Conservation (phyloP, 1,140 invertebrate species). For the Agrypnia vestita region DNA sequence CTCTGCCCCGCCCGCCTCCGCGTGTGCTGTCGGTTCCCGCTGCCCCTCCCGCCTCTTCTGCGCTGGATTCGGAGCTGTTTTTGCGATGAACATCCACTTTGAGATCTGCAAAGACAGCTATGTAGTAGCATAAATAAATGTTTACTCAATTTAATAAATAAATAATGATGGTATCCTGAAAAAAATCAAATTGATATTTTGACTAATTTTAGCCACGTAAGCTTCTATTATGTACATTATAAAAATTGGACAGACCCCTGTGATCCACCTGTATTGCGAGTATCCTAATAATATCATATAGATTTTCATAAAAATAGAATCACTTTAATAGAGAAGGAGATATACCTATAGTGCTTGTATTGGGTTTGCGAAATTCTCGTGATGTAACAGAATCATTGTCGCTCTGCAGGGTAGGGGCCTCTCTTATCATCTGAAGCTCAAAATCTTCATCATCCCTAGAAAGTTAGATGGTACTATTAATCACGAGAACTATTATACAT, state of each 20-base stretch:
- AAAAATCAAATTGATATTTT: no score
- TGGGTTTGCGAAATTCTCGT: conserved; percentile 75
- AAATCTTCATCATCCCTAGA: conserved; percentile 84
- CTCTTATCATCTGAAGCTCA: conserved; percentile 84
- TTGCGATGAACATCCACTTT: conserved; percentile 94
- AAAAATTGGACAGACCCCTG: no score
- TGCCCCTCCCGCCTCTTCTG: conserved; percentile 58
- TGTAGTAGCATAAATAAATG: no score
- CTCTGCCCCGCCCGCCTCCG: conserved; percentile 55
- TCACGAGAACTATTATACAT: not conserved
- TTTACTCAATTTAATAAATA: no score
- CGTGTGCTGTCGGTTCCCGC: conserved; percentile 29
- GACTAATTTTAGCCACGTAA: no score
- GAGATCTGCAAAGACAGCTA: conserved; percentile 76
- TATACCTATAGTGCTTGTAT: conserved; percentile 80
- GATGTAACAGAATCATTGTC: conserved; percentile 78
- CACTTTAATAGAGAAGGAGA: not conserved
- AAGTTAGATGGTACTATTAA: conserved; percentile 32
- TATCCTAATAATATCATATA: no score
- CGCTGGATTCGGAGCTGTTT: conserved; percentile 90
- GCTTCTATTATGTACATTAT: no score
- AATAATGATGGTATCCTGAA: no score
- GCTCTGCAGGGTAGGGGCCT: conserved; percentile 65
- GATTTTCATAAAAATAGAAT: not conserved
- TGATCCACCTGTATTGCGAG: no score